Base-by-base conservation (phyloP, 2,888 invertebrate species). In the Amphipyra berbera region DNA sequence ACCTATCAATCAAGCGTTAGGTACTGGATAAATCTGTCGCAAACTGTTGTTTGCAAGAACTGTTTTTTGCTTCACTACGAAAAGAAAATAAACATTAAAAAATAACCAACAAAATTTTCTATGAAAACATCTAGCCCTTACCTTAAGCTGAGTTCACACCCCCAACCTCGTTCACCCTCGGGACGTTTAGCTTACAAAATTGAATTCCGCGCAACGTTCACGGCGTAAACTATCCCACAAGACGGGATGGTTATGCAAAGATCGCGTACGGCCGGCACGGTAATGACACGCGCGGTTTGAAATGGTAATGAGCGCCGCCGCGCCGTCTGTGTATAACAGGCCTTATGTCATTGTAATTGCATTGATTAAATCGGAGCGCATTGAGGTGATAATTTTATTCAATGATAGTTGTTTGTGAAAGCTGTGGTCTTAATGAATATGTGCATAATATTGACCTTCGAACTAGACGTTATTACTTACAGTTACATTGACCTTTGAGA, bases 141-240 rank as follows among this genome's bases (percentile, higher is more conserved):
- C 56, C 61, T 67, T 61, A 60, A 65, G 62, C 64, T 1, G 35
- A 61, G 61, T 63, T 65, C 67, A 69, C 73, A 75, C 73, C 78
- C 21, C 21, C 33, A 30, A 37, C 42, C 41, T 45, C 35, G 8
- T 62, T 68, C 59, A 42, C 78, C 68, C 77, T 55, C 21, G 35
- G 60, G 78, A 79, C 81, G 82, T 84, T 86, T 82, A 84, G 81
- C 78, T 81, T 84, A 85, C 85, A 83, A 89, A 92, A 93, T 93
- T 93, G 92, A 92, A 92, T 93, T 90, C 90, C 89, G 67, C 67
- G 60, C 81, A 81, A 83, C 91, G 90, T 88, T 82, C 85, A 65
- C 68, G 82, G 79, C 88, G 88, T 92, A 92, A 92, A 92, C 91
- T 90, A 88, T 86, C 83, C 82, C 78, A 62, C 82, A 82, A 84